phyloP scores from a whole-genome alignment of 2,888 invertebrate species.

The Imbricaverruca yamaguchii region DNA sequence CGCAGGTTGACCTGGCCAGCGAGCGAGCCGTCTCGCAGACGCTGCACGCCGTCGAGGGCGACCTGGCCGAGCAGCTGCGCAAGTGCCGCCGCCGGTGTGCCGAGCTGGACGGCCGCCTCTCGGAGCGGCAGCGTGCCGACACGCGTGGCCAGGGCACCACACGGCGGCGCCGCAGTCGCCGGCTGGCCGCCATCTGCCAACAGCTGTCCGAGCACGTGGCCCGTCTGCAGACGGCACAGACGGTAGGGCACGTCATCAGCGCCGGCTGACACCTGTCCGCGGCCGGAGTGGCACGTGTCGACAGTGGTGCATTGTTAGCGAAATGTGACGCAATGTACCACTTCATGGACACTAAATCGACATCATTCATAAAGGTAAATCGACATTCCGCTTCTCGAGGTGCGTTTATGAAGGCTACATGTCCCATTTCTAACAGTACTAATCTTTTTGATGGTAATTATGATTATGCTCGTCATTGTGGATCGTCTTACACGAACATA shows the following conservation, averaged over 20 bases:
- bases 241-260: not conserved
- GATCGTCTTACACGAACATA: no score
- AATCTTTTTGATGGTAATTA: no score
- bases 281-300: no score
- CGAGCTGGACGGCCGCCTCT: not conserved
- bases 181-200: not conserved
- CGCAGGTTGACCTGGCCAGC: not conserved
- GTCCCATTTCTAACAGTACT: no score
- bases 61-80: not conserved
- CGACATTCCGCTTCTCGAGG: no score
- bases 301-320: no score
- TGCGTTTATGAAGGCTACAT: no score
- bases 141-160: not conserved
- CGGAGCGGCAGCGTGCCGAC: not conserved
- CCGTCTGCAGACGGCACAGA: slow-evolving; percentile 5
- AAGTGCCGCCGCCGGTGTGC: not conserved
- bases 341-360: no score
- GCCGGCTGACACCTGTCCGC: no score
- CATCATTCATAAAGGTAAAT: no score
- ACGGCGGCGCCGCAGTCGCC: not conserved
- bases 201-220: not conserved
- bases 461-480: no score
- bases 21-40: not conserved
- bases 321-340: no score
- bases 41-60: not conserved